These are phyloP conservation scores for Syndactyla subalaris DNA, from an alignment of 2,797 vertebrate genomes.

Conservation along the genomic window DNA sequence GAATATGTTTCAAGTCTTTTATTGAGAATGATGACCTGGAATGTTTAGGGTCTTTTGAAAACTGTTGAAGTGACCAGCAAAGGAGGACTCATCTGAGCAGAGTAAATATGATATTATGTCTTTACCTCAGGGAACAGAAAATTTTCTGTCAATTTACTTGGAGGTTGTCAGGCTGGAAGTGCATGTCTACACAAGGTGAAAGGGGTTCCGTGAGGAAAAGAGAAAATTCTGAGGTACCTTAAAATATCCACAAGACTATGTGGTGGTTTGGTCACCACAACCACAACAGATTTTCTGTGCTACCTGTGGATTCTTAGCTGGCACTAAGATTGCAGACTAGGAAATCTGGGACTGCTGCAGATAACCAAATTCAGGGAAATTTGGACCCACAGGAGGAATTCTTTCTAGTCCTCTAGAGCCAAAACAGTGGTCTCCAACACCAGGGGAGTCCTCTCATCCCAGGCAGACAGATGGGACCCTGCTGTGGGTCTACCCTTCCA, in stretches of 20 bases:
- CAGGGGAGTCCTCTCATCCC: not conserved
- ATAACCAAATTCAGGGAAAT: not conserved
- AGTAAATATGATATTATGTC: not conserved
- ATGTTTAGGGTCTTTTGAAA: not conserved
- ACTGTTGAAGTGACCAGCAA: not conserved
- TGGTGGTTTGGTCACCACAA: not conserved
- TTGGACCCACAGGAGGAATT: not conserved
- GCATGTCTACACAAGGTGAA: not conserved
- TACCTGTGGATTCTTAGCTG: not conserved
- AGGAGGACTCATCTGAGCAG: not conserved
- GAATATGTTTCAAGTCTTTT: too few species aligned
- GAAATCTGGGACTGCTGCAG: not conserved
- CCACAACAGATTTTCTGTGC: not conserved
- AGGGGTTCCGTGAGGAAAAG: not conserved
- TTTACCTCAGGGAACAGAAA: not conserved
- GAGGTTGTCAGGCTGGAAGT: not conserved
- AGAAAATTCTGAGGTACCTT: not conserved
- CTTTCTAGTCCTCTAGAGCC: not conserved
- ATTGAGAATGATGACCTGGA: too few species aligned
- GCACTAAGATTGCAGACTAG: not conserved
- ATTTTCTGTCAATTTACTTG: not conserved
- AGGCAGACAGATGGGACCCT: not conserved
- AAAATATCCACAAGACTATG: not conserved
- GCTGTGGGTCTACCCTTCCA: not conserved
- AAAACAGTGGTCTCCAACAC: not conserved